Evolutionary conservation across 2,797 vertebrate species (phyloP).

Genomic region (Sternotherus odoratus): DNA sequence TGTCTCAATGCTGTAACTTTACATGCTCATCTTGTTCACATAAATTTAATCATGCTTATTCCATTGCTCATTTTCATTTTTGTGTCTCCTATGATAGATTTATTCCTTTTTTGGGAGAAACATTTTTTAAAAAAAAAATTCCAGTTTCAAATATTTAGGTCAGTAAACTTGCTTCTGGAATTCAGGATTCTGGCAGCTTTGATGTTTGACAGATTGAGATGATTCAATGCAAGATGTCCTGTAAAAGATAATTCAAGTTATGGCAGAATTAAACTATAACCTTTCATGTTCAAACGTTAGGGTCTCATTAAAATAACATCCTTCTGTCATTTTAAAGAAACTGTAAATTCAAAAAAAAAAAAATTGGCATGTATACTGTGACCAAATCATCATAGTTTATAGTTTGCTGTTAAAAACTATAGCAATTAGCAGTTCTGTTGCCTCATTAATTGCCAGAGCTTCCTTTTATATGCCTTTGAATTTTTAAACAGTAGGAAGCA

Average conservation of each 20-base stretch:
- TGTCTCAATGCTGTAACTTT: neutral
- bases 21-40: neutral
- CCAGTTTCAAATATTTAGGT: conserved; percentile 31
- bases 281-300: neutral
- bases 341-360: neutral
- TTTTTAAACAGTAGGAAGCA: neutral
- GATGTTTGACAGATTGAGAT: conserved; percentile 5
- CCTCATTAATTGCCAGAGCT: neutral
- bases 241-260: neutral
- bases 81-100: conserved; percentile 3
- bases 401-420: neutral
- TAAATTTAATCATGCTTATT: neutral
- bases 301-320: conserved; percentile 14
- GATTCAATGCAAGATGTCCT: conserved; percentile 30
- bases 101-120: neutral
- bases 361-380: neutral
- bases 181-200: neutral
- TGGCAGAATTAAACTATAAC: conserved; percentile 36
- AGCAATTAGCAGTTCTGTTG: neutral
- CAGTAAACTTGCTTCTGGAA: conserved; percentile 32
- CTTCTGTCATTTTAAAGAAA: conserved; percentile 14
- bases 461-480: neutral
- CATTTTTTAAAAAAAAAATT: fast-evolving
- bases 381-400: neutral
- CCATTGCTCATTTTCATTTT: neutral